Evolutionary conservation across 1,140 invertebrate genomes (phyloP), one percentile per base, ranked within the genome.

Genomic region (Euglossa dilemma): DNA sequence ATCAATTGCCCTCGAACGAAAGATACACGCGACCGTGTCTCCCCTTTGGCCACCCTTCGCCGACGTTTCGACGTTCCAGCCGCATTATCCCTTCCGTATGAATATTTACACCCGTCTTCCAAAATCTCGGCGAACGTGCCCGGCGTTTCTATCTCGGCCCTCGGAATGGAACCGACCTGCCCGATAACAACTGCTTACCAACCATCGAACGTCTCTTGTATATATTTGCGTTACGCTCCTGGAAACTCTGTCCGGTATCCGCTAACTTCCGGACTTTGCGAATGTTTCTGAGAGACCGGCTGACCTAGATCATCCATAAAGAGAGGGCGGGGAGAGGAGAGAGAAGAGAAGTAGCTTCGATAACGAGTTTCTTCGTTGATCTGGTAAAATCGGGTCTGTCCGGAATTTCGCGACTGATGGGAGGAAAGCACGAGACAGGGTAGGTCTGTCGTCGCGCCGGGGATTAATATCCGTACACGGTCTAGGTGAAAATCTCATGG

Each of bases 401-500:
- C 36, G 18, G 63, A 56, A 57, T 66, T 50, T 66, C 43, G n/a
- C 36, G 18, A 25, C 59, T 47, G 14, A 52, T 36, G 56, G 28
- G 7, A 20, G 23, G 18, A 43, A 45, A 47, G 47, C 2, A 23
- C 14, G 18, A 20, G 20, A 36, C 12, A 5, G 2, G 11, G 20
- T 57, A 61, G 12, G 12, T 52, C 28, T 12, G 18, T n/a, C 14
- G 57, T 54, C 78, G 75, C 85, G 63, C 70, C 36, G 43, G 72
- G 76, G 82, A 87, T 85, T 87, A 87, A 87, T 87, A 87, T 87
- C 67, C 80, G 59, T 87, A 80, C 61, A 64, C 16, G 25, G 50
- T 43, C 43, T 76, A 87, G 85, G 78, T 79, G 63, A 78, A 80
- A 85, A 87, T 87, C 82, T 81, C 78, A 23, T 25, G 77, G 67